A percentile compares a stretch with the other conserved stretches of the same genome.
These are phyloP conservation scores for Leptodirus hochenwartii DNA, from an alignment of 2,888 invertebrate genomes.

Conservation along the genomic window DNA sequence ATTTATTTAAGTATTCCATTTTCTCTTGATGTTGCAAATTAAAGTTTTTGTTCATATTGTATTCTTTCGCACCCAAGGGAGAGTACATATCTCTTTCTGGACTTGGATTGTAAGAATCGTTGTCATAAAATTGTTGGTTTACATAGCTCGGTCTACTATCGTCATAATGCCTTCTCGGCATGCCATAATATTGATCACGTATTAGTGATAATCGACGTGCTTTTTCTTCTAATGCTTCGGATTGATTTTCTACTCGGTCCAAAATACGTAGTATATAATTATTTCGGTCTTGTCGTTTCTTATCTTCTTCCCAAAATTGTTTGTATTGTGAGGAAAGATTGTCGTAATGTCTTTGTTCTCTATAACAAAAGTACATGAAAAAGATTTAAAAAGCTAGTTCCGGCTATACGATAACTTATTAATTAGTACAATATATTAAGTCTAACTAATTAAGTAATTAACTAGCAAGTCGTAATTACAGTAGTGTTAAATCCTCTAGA, in stretches of 20 bases:
- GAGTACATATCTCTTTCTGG: too few species aligned
- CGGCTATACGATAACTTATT: background rate
- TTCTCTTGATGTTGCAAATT: too few species aligned
- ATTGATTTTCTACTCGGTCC: conserved; percentile 37
- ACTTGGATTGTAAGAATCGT: too few species aligned
- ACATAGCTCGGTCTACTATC: too few species aligned
- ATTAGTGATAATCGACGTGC: conserved; percentile 37
- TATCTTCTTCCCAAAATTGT: conserved; percentile 37
- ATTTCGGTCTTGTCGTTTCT: conserved; percentile 37
- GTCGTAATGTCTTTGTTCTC: conserved; percentile 22
- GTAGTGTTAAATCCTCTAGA: background rate
- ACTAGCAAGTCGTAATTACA: background rate
- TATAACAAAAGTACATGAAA: conserved; percentile 12
- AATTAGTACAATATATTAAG: background rate
- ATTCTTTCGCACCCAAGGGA: too few species aligned
- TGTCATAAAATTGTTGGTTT: too few species aligned
- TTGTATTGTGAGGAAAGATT: conserved; percentile 29
- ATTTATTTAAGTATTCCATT: too few species aligned
- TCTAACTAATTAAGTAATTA: background rate
- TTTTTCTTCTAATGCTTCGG: conserved; percentile 35
- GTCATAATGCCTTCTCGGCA: too few species aligned
- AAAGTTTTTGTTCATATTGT: too few species aligned
- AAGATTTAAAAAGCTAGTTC: background rate
- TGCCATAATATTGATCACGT: conserved; percentile 22
- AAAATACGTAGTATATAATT: conserved; percentile 35